Evolutionary conservation across 2,888 invertebrate species (phyloP).

Genomic region (Amblyjoppa proteus): DNA sequence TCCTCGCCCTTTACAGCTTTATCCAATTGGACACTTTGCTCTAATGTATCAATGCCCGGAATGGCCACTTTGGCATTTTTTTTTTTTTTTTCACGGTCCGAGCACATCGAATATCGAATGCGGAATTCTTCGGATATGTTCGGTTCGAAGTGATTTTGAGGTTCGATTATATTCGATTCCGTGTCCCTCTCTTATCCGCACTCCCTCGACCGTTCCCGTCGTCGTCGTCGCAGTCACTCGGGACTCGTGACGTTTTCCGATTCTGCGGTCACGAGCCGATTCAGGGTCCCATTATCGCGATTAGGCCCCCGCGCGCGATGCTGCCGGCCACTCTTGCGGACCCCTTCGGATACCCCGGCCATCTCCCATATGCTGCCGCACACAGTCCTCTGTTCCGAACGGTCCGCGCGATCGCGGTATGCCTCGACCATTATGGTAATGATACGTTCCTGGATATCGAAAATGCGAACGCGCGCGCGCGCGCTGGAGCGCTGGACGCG

Average conservation of each 20-base stretch:
- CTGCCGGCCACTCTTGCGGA: constrained; percentile 52
- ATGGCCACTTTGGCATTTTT: constrained; percentile 3
- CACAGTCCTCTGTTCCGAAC: constrained; percentile 39
- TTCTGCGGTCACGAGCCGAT: constrained; percentile 84
- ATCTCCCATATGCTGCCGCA: constrained; percentile 75
- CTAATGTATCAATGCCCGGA: not conserved
- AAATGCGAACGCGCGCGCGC: constrained; percentile 71
- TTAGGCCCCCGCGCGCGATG: constrained; percentile 78
- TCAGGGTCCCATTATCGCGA: constrained; percentile 82
- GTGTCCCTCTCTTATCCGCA: constrained; percentile 53
- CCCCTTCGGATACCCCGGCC: constrained; percentile 60
- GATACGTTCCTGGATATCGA: constrained; percentile 82
- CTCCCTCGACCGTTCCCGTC: constrained; percentile 47
- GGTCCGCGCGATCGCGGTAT: constrained; percentile 55
- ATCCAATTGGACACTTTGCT: constrained; percentile 1
- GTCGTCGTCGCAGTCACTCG: constrained; percentile 60
- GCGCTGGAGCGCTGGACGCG: constrained; percentile 1
- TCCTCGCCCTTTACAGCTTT: not conserved
- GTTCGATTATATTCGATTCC: constrained; percentile 58
- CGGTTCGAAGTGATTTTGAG: constrained; percentile 22
- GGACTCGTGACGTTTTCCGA: constrained; percentile 79
- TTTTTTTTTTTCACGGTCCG: constrained; percentile 21
- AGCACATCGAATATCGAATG: constrained; percentile 27
- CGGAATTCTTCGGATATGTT: constrained; percentile 39
- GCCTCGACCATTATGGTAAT: constrained; percentile 82